Evolutionary conservation across 1,140 invertebrate species (phyloP).

Genomic region (Drosophila triauraria): DNA sequence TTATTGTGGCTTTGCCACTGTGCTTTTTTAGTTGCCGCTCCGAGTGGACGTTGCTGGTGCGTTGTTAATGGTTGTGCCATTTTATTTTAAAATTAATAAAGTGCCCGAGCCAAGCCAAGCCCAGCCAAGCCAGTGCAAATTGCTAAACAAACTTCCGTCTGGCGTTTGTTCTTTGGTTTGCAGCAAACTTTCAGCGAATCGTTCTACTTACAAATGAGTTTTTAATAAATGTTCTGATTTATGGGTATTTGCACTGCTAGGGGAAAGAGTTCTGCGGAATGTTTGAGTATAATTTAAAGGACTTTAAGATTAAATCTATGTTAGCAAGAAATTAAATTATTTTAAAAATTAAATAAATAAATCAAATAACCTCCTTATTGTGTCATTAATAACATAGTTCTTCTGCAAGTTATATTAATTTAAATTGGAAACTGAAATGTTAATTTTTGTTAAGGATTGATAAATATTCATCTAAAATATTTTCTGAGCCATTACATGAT

Average conservation of each 20-base stretch:
- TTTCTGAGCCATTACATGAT: too few species aligned
- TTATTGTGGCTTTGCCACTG: slow-evolving; percentile 58
- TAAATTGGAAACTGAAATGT: not conserved
- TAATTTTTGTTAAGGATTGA: not conserved
- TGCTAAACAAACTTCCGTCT: slow-evolving; percentile 56
- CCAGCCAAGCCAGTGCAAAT: slow-evolving; percentile 31
- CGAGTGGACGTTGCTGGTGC: slow-evolving; percentile 34
- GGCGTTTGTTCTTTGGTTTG: slow-evolving; percentile 21
- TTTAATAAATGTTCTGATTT: slow-evolving; percentile 34
- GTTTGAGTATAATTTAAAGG: not conserved
- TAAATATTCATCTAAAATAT: too few species aligned
- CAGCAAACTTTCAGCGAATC: slow-evolving; percentile 29
- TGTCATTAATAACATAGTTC: not conserved
- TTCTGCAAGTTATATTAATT: too few species aligned
- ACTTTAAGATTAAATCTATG: not conserved
- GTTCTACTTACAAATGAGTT: slow-evolving; percentile 48
- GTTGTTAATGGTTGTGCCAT: slow-evolving; percentile 73
- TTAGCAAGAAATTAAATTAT: not conserved
- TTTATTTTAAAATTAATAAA: slow-evolving; percentile 83
- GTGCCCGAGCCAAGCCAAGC: slow-evolving; percentile 45
- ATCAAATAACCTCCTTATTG: not conserved
- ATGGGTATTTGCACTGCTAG: slow-evolving; percentile 9
- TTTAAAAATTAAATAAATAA: not conserved
- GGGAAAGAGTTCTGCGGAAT: not conserved
- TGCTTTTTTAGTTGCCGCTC: slow-evolving; percentile 27